Percentiles rank a stretch among this genome's conserved stretches.
Conservation (phyloP, 2,888 invertebrate species). For the Rhagonycha lutea region DNA sequence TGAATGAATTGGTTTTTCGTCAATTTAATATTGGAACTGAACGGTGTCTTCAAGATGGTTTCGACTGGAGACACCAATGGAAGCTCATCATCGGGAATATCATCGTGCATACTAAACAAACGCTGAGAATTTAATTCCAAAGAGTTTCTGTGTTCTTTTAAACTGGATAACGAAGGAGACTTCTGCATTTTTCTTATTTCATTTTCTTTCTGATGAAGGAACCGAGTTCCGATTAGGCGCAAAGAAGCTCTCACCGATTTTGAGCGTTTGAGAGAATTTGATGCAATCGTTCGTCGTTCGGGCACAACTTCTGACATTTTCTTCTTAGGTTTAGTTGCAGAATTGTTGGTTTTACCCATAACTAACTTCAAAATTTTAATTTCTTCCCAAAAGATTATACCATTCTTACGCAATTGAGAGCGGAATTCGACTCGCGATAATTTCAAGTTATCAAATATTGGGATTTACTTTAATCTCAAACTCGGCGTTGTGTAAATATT, state of each 20-base stretch:
- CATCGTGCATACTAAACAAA: constrained; percentile 11
- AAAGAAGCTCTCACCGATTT: constrained; percentile 73
- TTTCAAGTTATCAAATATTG: neutral
- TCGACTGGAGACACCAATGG: constrained; percentile 34
- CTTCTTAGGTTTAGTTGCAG: constrained; percentile 28
- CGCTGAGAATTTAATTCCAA: constrained; percentile 17
- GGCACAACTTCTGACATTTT: constrained; percentile 50
- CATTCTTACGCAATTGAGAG: neutral
- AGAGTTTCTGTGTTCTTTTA: constrained; percentile 35
- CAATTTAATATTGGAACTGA: constrained; percentile 32
- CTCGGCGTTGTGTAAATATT: neutral
- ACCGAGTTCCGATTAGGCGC: constrained; percentile 67
- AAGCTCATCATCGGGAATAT: constrained; percentile 20
- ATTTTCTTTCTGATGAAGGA: constrained; percentile 47
- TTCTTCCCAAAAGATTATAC: neutral
- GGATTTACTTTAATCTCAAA: neutral
- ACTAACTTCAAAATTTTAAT: constrained; percentile 20
- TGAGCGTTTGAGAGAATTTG: constrained; percentile 58
- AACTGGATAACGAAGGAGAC: constrained; percentile 43
- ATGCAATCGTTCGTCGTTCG: constrained; percentile 44
- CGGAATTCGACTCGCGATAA: neutral
- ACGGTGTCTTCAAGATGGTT: constrained; percentile 51
- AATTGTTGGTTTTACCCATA: constrained; percentile 48
- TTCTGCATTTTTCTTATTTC: constrained; percentile 40
- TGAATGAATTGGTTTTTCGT: constrained; percentile 30